phyloP scores from a whole-genome alignment of 2,888 invertebrate genomes.

The Lypha dubia region DNA sequence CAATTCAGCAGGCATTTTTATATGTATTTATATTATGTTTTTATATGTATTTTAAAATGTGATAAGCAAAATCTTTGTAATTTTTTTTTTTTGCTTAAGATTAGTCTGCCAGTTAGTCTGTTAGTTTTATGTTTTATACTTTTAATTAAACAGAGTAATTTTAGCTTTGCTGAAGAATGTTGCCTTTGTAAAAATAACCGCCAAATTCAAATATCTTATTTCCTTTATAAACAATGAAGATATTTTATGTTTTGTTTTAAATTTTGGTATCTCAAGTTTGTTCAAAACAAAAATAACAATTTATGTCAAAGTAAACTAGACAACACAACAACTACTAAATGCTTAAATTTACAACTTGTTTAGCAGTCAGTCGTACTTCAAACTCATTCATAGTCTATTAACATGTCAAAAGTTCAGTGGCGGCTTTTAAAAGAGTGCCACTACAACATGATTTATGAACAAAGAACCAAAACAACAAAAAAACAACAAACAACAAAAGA shows the following conservation, averaged over 20 bases:
- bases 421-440: constrained; percentile 52
- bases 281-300: constrained; percentile 16
- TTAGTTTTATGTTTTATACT: background rate
- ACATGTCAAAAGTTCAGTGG: constrained; percentile 62
- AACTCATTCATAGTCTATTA: constrained; percentile 64
- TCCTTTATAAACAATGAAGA: constrained; percentile 12
- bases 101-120: background rate
- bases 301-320: constrained; percentile 52
- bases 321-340: constrained; percentile 1
- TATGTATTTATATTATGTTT: background rate
- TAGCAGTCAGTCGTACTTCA: constrained; percentile 24
- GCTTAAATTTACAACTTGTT: background rate
- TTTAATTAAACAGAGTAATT: background rate
- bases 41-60: background rate
- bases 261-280: constrained; percentile 35
- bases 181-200: constrained; percentile 9
- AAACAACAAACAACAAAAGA: constrained; percentile 7
- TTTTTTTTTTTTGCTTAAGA: no score
- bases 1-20: background rate
- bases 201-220: constrained; percentile 39
- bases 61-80: background rate
- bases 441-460: constrained; percentile 48
- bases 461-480: background rate
- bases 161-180: background rate
- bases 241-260: background rate